Percentiles rank a stretch among this genome's conserved stretches.
phyloP scores from a whole-genome alignment of 1,140 invertebrate species.

The Trissolcus basalis region DNA sequence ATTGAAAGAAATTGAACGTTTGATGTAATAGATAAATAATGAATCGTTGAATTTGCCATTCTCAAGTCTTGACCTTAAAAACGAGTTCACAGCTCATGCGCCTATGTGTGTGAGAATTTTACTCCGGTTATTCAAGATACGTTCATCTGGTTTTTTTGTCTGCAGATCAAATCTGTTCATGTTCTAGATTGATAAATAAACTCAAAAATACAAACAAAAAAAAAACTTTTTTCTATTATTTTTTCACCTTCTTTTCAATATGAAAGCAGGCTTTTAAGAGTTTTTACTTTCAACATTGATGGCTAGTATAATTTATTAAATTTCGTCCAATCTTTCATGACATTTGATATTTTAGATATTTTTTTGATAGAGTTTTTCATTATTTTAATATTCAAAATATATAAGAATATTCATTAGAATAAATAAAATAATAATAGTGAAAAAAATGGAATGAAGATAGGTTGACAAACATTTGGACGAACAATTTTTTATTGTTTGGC shows the following conservation, averaged over 20 bases:
- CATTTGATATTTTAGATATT: too few relatives aligned
- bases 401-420: too few relatives aligned
- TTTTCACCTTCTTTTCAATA: too few relatives aligned
- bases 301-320: too few relatives aligned
- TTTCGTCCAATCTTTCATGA: too few relatives aligned
- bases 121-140: slow-evolving; percentile 20
- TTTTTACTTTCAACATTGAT: too few relatives aligned
- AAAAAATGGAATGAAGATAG: background rate
- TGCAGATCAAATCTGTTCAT: slow-evolving; percentile 19
- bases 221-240: background rate
- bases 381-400: too few relatives aligned
- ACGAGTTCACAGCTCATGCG: slow-evolving; percentile 26
- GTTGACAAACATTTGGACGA: slow-evolving; percentile 1
- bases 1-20: background rate
- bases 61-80: slow-evolving; percentile 31
- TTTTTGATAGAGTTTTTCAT: too few relatives aligned
- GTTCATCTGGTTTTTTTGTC: slow-evolving; percentile 10
- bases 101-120: slow-evolving; percentile 22
- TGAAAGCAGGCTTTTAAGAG: too few relatives aligned
- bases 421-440: too few relatives aligned
- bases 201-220: slow-evolving; percentile 1
- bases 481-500: slow-evolving; percentile 7
- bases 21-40: slow-evolving; percentile 6
- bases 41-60: slow-evolving; percentile 13
- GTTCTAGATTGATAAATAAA: slow-evolving; percentile 1